These are phyloP conservation scores for Notamacropus eugenii DNA, from an alignment of 2,797 vertebrate genomes.

Conservation along the genomic window DNA sequence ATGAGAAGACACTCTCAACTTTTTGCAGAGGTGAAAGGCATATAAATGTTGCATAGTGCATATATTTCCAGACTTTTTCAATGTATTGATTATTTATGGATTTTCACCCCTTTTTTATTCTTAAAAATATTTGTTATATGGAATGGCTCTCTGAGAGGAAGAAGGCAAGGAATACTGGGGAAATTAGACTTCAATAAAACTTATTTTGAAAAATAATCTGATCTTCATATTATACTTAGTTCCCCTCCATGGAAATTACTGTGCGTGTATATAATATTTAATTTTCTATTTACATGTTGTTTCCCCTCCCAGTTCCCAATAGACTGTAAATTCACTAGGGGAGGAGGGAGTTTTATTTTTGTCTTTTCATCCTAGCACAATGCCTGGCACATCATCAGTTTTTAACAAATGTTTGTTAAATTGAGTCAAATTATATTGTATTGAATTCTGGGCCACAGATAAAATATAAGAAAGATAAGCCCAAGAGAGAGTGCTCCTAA, in stretches of 20 bases:
- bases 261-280: background rate
- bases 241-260: background rate
- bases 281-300: background rate
- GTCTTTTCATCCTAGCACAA: background rate
- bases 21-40: background rate
- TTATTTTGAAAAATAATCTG: background rate
- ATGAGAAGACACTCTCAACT: background rate
- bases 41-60: background rate
- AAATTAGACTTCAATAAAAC: background rate
- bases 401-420: background rate
- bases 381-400: background rate
- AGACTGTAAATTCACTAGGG: background rate
- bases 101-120: background rate
- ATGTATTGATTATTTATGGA: background rate
- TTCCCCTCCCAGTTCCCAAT: background rate
- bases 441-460: background rate
- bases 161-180: background rate
- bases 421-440: background rate
- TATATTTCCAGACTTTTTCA: background rate
- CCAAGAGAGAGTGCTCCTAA: background rate
- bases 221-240: background rate
- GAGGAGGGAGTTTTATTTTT: background rate
- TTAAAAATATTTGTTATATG: background rate
- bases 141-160: background rate
- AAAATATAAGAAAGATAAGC: background rate